A percentile compares a stretch with the other conserved stretches of the same genome.
phyloP scores from a whole-genome alignment of 1,140 invertebrate species.

The Antheraea pernyi region DNA sequence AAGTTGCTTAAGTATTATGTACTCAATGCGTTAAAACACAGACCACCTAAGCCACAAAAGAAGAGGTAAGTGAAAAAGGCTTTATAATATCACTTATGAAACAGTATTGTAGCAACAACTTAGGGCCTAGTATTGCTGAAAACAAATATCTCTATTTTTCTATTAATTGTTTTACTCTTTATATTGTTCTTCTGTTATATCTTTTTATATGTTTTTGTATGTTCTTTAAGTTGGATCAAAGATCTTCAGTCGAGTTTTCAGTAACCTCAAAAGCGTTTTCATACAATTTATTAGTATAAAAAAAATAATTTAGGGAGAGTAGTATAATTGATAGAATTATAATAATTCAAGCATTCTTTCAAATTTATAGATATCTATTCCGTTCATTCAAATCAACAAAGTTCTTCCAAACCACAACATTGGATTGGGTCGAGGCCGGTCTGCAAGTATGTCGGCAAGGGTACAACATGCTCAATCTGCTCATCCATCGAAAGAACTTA shows the following conservation, averaged over 20 bases:
- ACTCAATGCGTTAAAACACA: conserved; percentile 97
- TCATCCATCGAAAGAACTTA: conserved; percentile 99
- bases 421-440: conserved; percentile 99
- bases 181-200: too few species aligned
- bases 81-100: not conserved
- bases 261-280: too few species aligned
- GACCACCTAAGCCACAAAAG: conserved; percentile 98
- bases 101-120: not conserved
- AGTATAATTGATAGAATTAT: too few species aligned
- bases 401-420: conserved; percentile 99
- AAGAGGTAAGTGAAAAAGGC: conserved; percentile 85
- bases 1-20: conserved; percentile 99
- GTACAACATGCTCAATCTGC: conserved; percentile 99
- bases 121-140: too few species aligned
- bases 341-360: not conserved
- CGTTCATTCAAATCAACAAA: conserved; percentile 99
- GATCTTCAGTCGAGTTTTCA: too few species aligned
- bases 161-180: too few species aligned
- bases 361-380: conserved; percentile 88
- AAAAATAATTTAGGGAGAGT: too few species aligned
- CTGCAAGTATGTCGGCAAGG: conserved; percentile 99
- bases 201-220: too few species aligned
- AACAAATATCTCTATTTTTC: too few species aligned
- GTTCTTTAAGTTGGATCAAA: too few species aligned
- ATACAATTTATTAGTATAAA: too few species aligned